Evolutionary conservation across 1,140 invertebrate species (phyloP), one percentile per base, ranked within the genome.

Genomic region (Centruroides vittatus): DNA sequence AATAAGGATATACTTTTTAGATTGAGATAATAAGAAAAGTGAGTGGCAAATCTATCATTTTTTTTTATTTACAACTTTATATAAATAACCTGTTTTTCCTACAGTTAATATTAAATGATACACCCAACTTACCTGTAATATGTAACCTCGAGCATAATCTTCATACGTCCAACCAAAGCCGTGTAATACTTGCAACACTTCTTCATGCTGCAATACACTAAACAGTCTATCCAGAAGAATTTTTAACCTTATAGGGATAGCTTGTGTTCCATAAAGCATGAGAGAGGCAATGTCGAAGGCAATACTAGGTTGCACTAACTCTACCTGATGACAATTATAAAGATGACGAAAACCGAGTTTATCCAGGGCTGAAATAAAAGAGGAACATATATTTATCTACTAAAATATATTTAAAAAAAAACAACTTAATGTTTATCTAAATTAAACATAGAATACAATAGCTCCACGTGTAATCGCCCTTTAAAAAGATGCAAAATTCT

Each of bases 161-260:
- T 88, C 85, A 72, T 84, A 82, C 23, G 84, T 85, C 87, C 88
- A 91, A 65, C 88, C 87, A 73, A 91, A 90, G 61, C 84, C 84
- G 73, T 86, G 81, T 67, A 89, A 80, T 46, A 91, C 81, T 72
- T 85, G 84, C 60, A 85, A 76, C 65, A 89, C 85, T 78, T 89
- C 85, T 64, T 86, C 85, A 70, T 83, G 81, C 61, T 84, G 81
- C 52, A 89, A 80, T 65, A 86, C 83, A 69, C 83, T 83, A 75
- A 90, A 86, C 66, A 90, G 80, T 68, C 86, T 76, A 76, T 90
- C 87, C 69, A 90, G 79, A 41, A 87, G 78, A 64, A 90, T 88
- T 78, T 90, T 89, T 63, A 90, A 82, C 61, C 85, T 79, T 63
- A 89, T 85, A 57, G 87, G 87, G 53, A 88, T 81, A 62, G 86